Evolutionary conservation across 2,888 invertebrate genomes (phyloP), one percentile per base, ranked within the genome.

Genomic region (Hirtodrosophila histrioides): DNA sequence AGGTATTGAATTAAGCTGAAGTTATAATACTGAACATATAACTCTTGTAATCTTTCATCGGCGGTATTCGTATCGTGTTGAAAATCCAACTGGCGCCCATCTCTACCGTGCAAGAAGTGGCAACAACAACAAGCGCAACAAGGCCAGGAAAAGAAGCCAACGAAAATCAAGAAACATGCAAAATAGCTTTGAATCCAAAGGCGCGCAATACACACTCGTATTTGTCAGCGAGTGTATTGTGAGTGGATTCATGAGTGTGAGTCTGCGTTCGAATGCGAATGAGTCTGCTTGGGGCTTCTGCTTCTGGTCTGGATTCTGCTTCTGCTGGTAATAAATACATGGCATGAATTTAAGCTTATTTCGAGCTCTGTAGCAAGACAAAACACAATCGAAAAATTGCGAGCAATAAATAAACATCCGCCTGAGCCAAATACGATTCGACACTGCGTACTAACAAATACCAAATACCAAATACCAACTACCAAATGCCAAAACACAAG

Each of bases 101-200:
- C 31, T 31, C 31, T 31, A 31, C 3, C 9, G 17, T 17, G 2
- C 2, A 17, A 17, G 2, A 5, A 27, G 6, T 2, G 3, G 27
- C 31, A 53, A 37, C 44, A 51, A 39, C 41, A 53, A 35, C 12
- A 36, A 10, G 27, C 54, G 41, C 41, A 66, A 27, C n/a, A 41
- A 29, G 29, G 65, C 50, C 39, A 36, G 23, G 24, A 35, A 60
- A 50, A 29, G 31, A 69, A 72, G 56, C 54, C 51, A 41, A 31
- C 48, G 46, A 51, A 75, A 84, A 78, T 83, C 80, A 31, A 67
- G 70, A 78, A 76, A 73, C 76, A 84, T 77, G 81, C 71, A 78
- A 86, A 78, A 68, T 73, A 83, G 67, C 71, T 79, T 57, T 58
- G 60, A 58, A 71, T 62, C 64, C 51, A 46, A 70, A 60, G 39